These are phyloP conservation scores for Telenomus remus DNA, from an alignment of 1,140 invertebrate species.

Conservation along the genomic window DNA sequence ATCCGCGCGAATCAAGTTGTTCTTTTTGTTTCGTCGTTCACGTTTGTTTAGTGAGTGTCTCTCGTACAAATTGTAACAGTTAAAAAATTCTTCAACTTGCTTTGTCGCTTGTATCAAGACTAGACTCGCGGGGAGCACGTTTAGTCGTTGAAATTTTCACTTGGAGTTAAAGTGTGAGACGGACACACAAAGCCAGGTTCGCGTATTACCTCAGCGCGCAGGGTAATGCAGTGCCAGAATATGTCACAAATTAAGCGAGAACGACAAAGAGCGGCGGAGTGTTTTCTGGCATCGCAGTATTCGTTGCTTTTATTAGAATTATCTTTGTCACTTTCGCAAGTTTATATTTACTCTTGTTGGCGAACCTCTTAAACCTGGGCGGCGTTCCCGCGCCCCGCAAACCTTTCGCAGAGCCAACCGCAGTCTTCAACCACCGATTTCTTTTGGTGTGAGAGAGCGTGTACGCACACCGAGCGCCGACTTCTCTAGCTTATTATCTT, in stretches of 20 bases:
- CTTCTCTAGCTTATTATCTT: constrained; percentile 75
- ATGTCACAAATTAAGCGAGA: constrained; percentile 74
- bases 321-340: constrained; percentile 77
- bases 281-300: constrained; percentile 64
- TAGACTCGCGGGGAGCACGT: constrained; percentile 29
- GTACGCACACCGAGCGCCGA: constrained; percentile 44
- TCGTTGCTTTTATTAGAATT: constrained; percentile 76
- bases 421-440: constrained; percentile 52
- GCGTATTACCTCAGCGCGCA: constrained; percentile 45
- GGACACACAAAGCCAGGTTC: constrained; percentile 57
- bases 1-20: background rate
- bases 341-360: constrained; percentile 75
- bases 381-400: constrained; percentile 56
- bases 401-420: constrained; percentile 53
- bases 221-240: constrained; percentile 71
- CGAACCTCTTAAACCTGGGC: constrained; percentile 71
- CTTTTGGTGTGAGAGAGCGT: constrained; percentile 42
- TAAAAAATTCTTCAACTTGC: background rate
- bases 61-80: too few species aligned
- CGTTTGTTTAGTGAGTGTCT: too few species aligned
- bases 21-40: background rate
- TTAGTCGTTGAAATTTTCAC: constrained; percentile 54
- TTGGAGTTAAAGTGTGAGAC: constrained; percentile 42
- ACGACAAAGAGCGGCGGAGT: constrained; percentile 61
- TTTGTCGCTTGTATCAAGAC: constrained; percentile 28